Evolutionary conservation across 2,797 vertebrate species (phyloP).

Genomic region (Lepilemur ruficaudatus): DNA sequence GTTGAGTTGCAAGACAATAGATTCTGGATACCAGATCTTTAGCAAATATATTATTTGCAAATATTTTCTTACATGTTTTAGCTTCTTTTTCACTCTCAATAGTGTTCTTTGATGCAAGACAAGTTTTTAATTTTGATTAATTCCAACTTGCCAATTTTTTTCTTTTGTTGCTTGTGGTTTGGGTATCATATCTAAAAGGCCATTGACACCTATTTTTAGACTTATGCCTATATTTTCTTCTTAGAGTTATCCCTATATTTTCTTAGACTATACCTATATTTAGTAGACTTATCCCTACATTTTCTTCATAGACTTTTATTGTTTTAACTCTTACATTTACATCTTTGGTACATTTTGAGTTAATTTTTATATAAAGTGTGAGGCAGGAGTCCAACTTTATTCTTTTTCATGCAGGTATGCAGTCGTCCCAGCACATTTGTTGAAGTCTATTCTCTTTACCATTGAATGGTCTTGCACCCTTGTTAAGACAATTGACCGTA

Average conservation of each 20-base stretch:
- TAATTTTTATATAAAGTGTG: not conserved
- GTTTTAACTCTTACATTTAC: not conserved
- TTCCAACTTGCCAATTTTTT: not conserved
- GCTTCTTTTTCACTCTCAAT: not conserved
- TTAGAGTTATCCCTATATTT: not conserved
- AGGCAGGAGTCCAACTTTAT: not conserved
- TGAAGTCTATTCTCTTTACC: not conserved
- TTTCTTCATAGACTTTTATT: not conserved
- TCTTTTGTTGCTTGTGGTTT: not conserved
- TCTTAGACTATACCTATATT: not conserved
- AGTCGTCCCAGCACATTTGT: not conserved
- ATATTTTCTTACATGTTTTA: conserved; percentile 17
- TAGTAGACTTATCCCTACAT: not conserved
- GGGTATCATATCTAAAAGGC: not conserved
- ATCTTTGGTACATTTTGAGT: not conserved
- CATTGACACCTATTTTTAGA: not conserved
- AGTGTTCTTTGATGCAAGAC: not conserved
- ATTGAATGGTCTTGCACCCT: not conserved
- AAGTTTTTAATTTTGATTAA: not conserved
- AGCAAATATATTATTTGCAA: not conserved
- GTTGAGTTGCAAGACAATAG: not conserved
- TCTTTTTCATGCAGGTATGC: not conserved
- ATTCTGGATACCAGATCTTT: not conserved
- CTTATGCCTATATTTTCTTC: not conserved
- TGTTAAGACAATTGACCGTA: not conserved